A percentile compares a stretch with the other conserved stretches of the same genome.
Conservation (phyloP, 2,113 vertebrate species). For the Bettongia penicillata region DNA sequence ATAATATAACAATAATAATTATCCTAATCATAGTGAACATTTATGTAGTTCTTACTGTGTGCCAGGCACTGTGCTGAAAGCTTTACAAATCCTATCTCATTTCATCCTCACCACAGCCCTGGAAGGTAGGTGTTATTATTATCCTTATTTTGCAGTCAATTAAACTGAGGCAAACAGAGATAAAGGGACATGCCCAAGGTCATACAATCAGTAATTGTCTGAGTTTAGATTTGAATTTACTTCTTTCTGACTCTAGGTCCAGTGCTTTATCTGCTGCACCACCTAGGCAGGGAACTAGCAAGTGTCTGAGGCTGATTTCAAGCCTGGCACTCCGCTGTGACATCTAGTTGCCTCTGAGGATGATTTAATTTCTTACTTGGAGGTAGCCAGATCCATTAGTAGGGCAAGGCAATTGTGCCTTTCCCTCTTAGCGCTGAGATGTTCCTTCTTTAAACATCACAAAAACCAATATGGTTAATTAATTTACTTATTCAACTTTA, state of each 20-base stretch:
- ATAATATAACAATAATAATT: not conserved
- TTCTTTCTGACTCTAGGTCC: not conserved
- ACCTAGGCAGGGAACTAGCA: not conserved
- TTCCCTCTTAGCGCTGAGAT: not conserved
- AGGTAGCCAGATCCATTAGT: not conserved
- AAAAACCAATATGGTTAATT: not conserved
- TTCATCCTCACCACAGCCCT: not conserved
- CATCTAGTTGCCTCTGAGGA: not conserved
- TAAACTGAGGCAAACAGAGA: not conserved
- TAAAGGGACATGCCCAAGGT: not conserved
- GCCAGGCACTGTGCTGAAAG: constrained; percentile 18
- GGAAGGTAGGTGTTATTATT: not conserved
- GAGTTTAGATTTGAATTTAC: not conserved
- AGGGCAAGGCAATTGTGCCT: not conserved
- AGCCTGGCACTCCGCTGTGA: not conserved
- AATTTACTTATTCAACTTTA: not conserved
- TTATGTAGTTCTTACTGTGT: not conserved
- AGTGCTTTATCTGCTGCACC: not conserved
- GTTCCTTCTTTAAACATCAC: not conserved
- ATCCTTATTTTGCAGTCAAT: not conserved
- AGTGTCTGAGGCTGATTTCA: not conserved
- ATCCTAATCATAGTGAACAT: not conserved
- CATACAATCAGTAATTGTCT: not conserved
- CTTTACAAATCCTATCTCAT: not conserved
- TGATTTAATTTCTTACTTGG: not conserved